A percentile compares a stretch with the other conserved stretches of the same genome.
These are phyloP conservation scores for Vespertilio murinus DNA, from an alignment of 2,797 vertebrate genomes.

Conservation along the genomic window DNA sequence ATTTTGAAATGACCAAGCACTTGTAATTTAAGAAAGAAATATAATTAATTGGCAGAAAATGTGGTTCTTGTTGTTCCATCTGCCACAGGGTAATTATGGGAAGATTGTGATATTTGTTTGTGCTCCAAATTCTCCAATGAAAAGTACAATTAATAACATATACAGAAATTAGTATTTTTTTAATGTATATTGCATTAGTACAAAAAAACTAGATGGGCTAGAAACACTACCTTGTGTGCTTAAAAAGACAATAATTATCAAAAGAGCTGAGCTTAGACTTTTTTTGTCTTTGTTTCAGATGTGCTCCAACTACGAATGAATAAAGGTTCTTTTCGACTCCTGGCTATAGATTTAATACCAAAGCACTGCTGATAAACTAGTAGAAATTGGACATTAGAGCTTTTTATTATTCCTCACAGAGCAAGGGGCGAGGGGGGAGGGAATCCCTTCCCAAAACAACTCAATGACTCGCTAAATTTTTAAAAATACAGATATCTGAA, in stretches of 20 bases:
- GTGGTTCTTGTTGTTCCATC: not conserved
- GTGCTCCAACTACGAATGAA: conserved; percentile 46
- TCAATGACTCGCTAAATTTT: conserved; percentile 12
- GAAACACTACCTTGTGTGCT: conserved; percentile 47
- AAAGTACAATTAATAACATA: conserved; percentile 56
- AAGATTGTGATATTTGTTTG: not conserved
- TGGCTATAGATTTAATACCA: conserved; percentile 48
- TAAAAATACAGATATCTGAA: conserved; percentile 47
- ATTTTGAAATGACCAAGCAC: conserved; percentile 19
- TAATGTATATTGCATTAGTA: not conserved
- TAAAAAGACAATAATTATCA: conserved; percentile 37
- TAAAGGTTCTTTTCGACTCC: conserved; percentile 54
- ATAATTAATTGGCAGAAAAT: conserved; percentile 22
- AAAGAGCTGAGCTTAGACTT: conserved; percentile 31
- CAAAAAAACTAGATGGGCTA: not conserved
- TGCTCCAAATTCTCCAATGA: conserved; percentile 27
- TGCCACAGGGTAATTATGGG: conserved; percentile 10
- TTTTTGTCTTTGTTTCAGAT: conserved; percentile 43
- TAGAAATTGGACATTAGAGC: conserved; percentile 21
- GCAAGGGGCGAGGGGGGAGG: not conserved
- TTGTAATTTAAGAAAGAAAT: conserved; percentile 31
- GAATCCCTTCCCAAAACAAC: not conserved
- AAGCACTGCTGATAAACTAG: conserved; percentile 62
- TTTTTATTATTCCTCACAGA: conserved; percentile 27
- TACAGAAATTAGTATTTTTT: conserved; percentile 33